phyloP scores from a whole-genome alignment of 2,888 invertebrate genomes.

The Hypena proboscidalis region DNA sequence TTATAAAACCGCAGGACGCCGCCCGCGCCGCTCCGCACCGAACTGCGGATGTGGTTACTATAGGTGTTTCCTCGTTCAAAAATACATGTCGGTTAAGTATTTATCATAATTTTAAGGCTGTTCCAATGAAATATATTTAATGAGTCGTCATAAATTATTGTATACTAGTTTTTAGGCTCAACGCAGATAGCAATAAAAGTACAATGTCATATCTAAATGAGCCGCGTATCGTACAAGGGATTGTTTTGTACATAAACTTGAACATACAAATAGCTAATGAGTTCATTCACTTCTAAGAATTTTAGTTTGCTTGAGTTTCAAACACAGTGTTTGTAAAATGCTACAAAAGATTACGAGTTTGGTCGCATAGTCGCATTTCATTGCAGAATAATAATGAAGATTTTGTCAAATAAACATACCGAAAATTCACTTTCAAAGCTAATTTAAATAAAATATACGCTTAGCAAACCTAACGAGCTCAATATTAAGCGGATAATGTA shows the following conservation, averaged over 20 bases:
- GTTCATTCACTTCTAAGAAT: conserved; percentile 50
- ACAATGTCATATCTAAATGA: conserved; percentile 24
- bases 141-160: too few species aligned
- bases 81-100: too few species aligned
- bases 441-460: background rate
- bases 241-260: conserved; percentile 15
- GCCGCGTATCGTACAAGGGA: conserved; percentile 12
- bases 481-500: background rate
- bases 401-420: background rate
- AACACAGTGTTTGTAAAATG: too few species aligned
- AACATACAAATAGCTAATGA: conserved; percentile 34
- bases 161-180: background rate
- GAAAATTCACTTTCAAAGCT: background rate
- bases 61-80: conserved; percentile 2
- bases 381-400: too few species aligned
- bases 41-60: conserved; percentile 1
- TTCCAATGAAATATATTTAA: too few species aligned
- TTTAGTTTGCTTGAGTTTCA: too few species aligned
- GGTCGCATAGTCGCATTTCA: too few species aligned
- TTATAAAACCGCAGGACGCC: too few species aligned
- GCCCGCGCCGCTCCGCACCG: too few species aligned
- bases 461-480: background rate
- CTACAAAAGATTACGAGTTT: too few species aligned
- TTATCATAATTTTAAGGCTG: too few species aligned
- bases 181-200: conserved; percentile 1